A percentile compares a stretch with the other conserved stretches of the same genome.
Evolutionary conservation across 2,888 invertebrate species (phyloP).

Genomic region (Physocephala rufipes): DNA sequence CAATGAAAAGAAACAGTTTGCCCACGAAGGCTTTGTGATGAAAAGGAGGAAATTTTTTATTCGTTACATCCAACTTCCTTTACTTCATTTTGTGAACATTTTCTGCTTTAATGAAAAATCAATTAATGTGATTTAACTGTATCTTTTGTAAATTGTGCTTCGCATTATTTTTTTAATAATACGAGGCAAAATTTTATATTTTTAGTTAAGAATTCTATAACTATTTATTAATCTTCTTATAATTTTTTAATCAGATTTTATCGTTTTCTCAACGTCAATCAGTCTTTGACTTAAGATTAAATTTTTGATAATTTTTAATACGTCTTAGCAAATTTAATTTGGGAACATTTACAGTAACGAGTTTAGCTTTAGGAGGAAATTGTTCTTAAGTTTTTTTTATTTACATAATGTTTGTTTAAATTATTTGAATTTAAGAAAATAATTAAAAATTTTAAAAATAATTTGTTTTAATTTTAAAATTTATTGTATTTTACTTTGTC

Average conservation of each 20-base stretch:
- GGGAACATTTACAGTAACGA: background rate
- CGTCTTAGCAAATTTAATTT: background rate
- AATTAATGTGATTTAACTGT: background rate
- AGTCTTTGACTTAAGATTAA: conserved; percentile 59
- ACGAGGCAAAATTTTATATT: background rate
- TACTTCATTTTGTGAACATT: background rate
- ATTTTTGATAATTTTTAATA: conserved; percentile 27
- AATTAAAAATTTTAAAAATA: background rate
- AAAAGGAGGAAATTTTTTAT: too few relatives aligned
- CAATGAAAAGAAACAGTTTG: too few relatives aligned
- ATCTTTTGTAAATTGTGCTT: conserved; percentile 5
- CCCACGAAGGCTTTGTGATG: too few relatives aligned
- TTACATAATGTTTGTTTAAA: conserved; percentile 8
- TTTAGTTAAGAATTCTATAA: background rate
- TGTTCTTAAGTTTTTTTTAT: conserved; percentile 9
- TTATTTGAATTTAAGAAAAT: conserved; percentile 11
- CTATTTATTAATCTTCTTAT: background rate
- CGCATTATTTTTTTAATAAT: background rate
- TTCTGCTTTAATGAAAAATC: background rate
- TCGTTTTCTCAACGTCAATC: conserved; percentile 57
- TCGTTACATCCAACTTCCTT: background rate
- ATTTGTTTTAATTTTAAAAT: background rate
- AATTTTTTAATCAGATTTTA: conserved; percentile 27
- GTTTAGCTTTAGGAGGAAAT: background rate
- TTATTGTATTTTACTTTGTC: conserved; percentile 23